Evolutionary conservation across 2,797 vertebrate genomes (phyloP).

Genomic region (Pygocentrus nattereri): DNA sequence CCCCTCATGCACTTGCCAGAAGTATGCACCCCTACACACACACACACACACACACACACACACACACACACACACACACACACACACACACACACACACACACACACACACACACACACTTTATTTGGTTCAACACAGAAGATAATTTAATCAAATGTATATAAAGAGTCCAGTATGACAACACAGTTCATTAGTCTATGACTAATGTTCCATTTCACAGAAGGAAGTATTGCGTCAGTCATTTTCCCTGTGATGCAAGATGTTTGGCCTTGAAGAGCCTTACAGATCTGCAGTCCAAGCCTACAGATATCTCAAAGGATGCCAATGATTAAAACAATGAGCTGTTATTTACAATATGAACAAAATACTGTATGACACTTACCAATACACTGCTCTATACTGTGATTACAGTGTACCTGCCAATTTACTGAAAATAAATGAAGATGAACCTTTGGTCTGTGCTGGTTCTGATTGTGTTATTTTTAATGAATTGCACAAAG

Average conservation of each 20-base stretch:
- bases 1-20: conserved; percentile 25
- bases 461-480: too few species aligned
- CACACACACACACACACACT: conserved; percentile 54
- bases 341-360: too few species aligned
- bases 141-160: background rate
- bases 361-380: too few species aligned
- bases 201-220: background rate
- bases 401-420: background rate
- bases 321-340: too few species aligned
- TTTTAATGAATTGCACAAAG: too few species aligned
- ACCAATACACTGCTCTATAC: too few species aligned
- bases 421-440: background rate
- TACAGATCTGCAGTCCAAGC: background rate
- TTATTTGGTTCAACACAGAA: background rate
- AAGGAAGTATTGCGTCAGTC: background rate
- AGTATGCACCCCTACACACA: conserved; percentile 55
- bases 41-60: conserved; percentile 47
- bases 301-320: too few species aligned
- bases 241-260: background rate
- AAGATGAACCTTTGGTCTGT: background rate
- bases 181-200: background rate
- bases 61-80: conserved; percentile 63
- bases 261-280: background rate
- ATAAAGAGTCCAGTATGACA: background rate
- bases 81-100: conserved; percentile 41